Conservation (phyloP, 2,113 vertebrate genomes). For the Halcyon malimbica region DNA sequence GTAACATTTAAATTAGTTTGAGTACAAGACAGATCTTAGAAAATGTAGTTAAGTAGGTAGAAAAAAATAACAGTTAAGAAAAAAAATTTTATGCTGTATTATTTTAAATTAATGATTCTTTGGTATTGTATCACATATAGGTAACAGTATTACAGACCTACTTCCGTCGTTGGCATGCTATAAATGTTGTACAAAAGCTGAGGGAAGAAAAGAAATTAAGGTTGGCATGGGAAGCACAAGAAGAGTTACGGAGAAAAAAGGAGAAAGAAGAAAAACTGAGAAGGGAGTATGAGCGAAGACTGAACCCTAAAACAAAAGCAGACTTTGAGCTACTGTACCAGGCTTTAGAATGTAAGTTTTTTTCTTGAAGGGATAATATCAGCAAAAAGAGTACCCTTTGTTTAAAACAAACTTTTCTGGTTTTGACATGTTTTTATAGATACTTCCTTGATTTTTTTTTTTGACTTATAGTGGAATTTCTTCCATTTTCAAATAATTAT, state of each 20-base stretch:
- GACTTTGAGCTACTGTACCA: constrained; percentile 90
- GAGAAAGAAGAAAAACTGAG: constrained; percentile 81
- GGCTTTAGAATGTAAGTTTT: constrained; percentile 85
- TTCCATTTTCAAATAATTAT: neutral
- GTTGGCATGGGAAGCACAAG: constrained; percentile 77
- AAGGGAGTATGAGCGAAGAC: constrained; percentile 77
- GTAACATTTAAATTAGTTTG: neutral
- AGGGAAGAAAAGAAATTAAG: constrained; percentile 69
- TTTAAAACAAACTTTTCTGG: neutral
- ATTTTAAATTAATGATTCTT: neutral
- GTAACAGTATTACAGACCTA: constrained; percentile 84
- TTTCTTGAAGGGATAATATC: neutral
- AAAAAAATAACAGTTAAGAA: neutral
- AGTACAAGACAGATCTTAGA: neutral
- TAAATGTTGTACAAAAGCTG: constrained; percentile 70
- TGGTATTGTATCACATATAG: constrained; percentile 67
- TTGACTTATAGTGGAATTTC: neutral
- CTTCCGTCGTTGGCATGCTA: constrained; percentile 83
- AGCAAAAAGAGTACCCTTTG: neutral
- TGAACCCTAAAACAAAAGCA: constrained; percentile 83
- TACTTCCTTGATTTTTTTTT: neutral
- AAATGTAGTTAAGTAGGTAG: neutral
- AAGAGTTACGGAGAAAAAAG: constrained; percentile 69
- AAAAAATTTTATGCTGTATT: neutral
- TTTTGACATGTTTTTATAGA: neutral